Percentiles rank a stretch among this genome's conserved stretches.
Evolutionary conservation across 1,140 invertebrate species (phyloP).

Genomic region (Polypedilum pembai): DNA sequence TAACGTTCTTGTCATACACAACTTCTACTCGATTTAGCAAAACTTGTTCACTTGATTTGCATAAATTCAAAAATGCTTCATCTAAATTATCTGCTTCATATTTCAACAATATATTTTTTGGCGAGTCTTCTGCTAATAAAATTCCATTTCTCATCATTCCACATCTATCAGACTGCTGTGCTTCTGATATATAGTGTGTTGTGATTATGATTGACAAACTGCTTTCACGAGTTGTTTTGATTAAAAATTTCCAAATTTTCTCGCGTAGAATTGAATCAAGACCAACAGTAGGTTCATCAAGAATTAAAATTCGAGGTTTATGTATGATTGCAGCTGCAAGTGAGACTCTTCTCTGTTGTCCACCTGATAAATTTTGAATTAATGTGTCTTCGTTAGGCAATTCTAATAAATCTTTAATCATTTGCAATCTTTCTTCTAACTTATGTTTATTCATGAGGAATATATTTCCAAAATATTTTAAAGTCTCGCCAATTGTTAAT

Average conservation of each 20-base stretch:
- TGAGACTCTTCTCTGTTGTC: constrained; percentile 69
- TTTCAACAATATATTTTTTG: constrained; percentile 52
- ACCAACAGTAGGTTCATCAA: constrained; percentile 77
- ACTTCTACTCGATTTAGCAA: too few species aligned
- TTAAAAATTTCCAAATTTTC: constrained; percentile 66
- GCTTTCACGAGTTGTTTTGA: constrained; percentile 54
- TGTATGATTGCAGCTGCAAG: constrained; percentile 72
- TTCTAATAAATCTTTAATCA: constrained; percentile 66
- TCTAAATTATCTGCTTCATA: constrained; percentile 61
- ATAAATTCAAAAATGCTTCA: constrained; percentile 64
- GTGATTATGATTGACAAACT: constrained; percentile 66
- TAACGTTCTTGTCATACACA: too few species aligned
- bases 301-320: constrained; percentile 66
- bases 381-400: constrained; percentile 57
- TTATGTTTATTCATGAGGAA: constrained; percentile 60
- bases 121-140: constrained; percentile 71
- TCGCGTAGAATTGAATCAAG: constrained; percentile 64
- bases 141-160: constrained; percentile 73
- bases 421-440: constrained; percentile 59
- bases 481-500: constrained; percentile 72
- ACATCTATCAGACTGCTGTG: constrained; percentile 69
- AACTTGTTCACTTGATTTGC: constrained; percentile 37
- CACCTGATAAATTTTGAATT: constrained; percentile 67
- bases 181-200: constrained; percentile 72
- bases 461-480: constrained; percentile 75